These are phyloP conservation scores for Muschampia staudingeri DNA, from an alignment of 2,888 invertebrate species.

Conservation along the genomic window DNA sequence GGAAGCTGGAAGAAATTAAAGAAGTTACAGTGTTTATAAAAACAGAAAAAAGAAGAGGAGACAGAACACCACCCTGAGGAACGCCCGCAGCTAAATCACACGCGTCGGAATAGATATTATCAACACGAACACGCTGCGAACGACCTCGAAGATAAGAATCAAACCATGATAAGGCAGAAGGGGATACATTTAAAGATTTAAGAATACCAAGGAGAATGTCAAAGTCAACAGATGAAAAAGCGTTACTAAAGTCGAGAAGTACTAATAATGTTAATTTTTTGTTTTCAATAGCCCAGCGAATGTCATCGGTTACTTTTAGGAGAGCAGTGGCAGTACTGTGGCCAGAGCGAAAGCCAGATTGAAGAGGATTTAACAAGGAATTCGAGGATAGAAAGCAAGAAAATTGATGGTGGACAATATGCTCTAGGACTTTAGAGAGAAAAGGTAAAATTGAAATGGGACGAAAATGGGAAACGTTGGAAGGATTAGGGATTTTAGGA, in stretches of 20 bases:
- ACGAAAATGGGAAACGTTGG: too few relatives aligned
- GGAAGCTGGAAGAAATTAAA: too few relatives aligned
- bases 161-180: not conserved
- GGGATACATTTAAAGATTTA: not conserved
- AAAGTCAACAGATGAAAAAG: not conserved
- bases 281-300: too few relatives aligned
- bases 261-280: not conserved
- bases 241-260: not conserved
- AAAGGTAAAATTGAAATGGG: not conserved
- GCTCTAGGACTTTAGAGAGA: constrained; percentile 3
- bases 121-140: not conserved
- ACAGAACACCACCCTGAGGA: not conserved
- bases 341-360: not conserved
- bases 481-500: not conserved
- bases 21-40: not conserved
- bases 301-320: too few relatives aligned
- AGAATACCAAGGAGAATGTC: not conserved
- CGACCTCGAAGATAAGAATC: constrained; percentile 11
- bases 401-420: not conserved
- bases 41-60: not conserved
- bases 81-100: not conserved
- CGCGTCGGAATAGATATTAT: not conserved
- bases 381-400: not conserved
- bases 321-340: too few relatives aligned
- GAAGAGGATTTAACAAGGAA: not conserved